Conservation (phyloP, 2,113 vertebrate genomes). For the Cinclus mexicanus region DNA sequence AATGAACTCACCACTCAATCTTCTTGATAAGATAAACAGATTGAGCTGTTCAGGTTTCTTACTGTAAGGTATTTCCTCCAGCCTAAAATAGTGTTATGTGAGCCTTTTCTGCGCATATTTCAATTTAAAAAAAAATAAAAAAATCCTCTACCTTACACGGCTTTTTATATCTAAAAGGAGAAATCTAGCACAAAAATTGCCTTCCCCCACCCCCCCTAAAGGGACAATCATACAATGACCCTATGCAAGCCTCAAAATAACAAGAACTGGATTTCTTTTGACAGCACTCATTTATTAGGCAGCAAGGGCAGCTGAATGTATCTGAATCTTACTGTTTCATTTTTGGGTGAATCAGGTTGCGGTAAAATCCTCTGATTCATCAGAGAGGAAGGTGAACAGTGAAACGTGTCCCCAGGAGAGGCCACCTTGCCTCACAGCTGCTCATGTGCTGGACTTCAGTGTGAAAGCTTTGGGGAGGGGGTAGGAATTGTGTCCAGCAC, state of each 20-base stretch:
- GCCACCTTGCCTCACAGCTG: neutral
- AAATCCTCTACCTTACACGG: neutral
- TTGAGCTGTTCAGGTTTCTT: constrained; percentile 19
- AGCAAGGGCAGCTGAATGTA: neutral
- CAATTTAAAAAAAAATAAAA: neutral
- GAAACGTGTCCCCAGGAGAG: neutral
- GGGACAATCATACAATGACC: constrained; percentile 12
- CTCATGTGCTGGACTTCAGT: neutral
- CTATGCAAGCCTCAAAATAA: constrained; percentile 10
- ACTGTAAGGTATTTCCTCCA: constrained; percentile 32
- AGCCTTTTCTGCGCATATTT: neutral
- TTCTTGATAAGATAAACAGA: constrained; percentile 52
- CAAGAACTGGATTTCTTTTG: constrained; percentile 28
- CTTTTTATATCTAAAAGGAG: constrained; percentile 6
- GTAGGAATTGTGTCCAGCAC: neutral
- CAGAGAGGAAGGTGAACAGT: neutral
- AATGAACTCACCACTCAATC: constrained; percentile 43
- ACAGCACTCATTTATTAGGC: constrained; percentile 38
- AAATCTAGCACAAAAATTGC: constrained; percentile 23
- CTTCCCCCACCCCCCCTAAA: fast-evolving
- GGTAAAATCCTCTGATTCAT: neutral
- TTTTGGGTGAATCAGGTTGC: neutral
- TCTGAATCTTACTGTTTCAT: neutral
- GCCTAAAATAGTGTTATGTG: neutral
- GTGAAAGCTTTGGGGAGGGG: neutral